A percentile compares a stretch with the other conserved stretches of the same genome.
Evolutionary conservation across 2,113 vertebrate genomes (phyloP).

Genomic region (Erinaceus europaeus): DNA sequence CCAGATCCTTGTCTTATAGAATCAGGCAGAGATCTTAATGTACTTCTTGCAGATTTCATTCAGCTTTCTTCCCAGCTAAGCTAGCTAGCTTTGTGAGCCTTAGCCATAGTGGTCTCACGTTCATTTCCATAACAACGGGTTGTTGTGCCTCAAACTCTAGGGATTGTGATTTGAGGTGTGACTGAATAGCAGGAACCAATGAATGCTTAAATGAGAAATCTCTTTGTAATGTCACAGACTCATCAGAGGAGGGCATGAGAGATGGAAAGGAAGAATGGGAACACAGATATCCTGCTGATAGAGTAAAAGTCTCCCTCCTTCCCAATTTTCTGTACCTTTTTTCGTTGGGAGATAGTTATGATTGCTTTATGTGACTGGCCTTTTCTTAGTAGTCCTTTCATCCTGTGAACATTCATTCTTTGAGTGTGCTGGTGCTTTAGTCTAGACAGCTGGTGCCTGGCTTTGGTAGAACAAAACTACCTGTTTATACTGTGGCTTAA

Average conservation of each 20-base stretch:
- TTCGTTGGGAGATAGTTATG: constrained; percentile 31
- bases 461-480: not conserved
- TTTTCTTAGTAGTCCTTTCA: constrained; percentile 30
- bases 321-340: constrained; percentile 15
- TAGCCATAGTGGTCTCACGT: not conserved
- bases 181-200: constrained; percentile 51
- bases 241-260: constrained; percentile 43
- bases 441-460: not conserved
- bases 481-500: not conserved
- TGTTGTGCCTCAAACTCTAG: constrained; percentile 49
- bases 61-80: not conserved
- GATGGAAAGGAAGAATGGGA: constrained; percentile 37
- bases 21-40: constrained; percentile 29
- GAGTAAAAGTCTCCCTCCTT: constrained; percentile 2
- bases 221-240: constrained; percentile 58
- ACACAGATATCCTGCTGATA: constrained; percentile 16
- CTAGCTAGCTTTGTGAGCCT: not conserved
- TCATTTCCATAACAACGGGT: constrained; percentile 61
- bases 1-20: constrained; percentile 27
- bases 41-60: constrained; percentile 50
- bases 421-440: not conserved
- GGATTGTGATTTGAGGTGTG: constrained; percentile 42
- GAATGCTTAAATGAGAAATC: constrained; percentile 57
- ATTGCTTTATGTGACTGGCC: constrained; percentile 6
- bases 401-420: not conserved